Base-by-base conservation (phyloP, 1,140 invertebrate species). In the Aricia agestis region DNA sequence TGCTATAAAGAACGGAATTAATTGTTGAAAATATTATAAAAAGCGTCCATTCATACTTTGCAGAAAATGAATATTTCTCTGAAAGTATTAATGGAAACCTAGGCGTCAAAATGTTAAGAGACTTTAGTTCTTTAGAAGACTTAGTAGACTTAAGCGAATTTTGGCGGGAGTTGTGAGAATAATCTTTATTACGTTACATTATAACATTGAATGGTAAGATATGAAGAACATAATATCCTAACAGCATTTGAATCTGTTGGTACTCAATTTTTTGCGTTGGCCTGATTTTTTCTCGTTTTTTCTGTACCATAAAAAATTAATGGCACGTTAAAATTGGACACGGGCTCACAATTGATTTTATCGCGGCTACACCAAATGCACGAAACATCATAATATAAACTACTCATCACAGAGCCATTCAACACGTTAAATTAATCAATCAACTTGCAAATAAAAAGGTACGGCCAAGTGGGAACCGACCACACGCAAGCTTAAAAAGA, bases 381-480 rank as follows among this genome's bases (percentile, higher is more conserved):
- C 10, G 10, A 52, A 52, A 52, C 45, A 52, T 52, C 45, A 52
- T 52, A 52, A 52, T 52, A 52, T 52, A 36, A 36, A 36, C 36
- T 52, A 52, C 11, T 13, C 45, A 52, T 52, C 45, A 52, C 45
- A 9, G 13, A 11, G 45, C 45, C 13, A 52, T 52, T 52, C 45
- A 52, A 52, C 45, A 52, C 11, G 45, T 52, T 52, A 52, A 52
- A 52, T 52, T 52, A 52, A 52, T 52, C 45, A 52, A 52, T 52
- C 45, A 52, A 15, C 13, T 9, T 13, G 45, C 45, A 52, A 52
- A 52, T 52, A 52, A 52, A 15, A 52, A 52, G 13, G 45, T 52
- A 52, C 45, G 45, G 45, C 45, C 45, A 52, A 52, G 45, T 52
- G 45, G 13, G 45, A 52, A 52, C 11, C 9, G 45, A 52, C 45